Evolutionary conservation across 2,113 vertebrate species (phyloP), one percentile per base, ranked within the genome.

Genomic region (Agapornis roseicollis): DNA sequence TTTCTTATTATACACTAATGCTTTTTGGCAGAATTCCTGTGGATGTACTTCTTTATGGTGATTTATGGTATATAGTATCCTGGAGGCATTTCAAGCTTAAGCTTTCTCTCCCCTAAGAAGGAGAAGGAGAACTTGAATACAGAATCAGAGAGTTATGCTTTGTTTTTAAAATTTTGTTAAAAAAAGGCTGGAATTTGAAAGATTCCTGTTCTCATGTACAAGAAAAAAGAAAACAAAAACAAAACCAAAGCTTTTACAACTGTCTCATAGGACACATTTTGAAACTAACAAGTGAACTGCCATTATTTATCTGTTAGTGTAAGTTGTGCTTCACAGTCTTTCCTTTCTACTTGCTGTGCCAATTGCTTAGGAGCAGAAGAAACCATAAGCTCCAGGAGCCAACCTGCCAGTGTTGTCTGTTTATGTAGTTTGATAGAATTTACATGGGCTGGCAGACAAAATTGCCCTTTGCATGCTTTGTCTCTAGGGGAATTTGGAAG

Each of bases 371-470:
- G 63, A 95, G 66, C 77, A 92, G 58, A 81, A 71, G 72, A 78
- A 92, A 37, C 68, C 74, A 39, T 20, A 63, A 94, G 84, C 78
- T 96, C 65, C 80, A n/a, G 78, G 61, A 97, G 58, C 80, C 91
- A 95, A 89, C 83, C 88, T 97, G 91, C 88, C 87, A 89, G 72
- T 84, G 37, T 35, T 97, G 81, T 85, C 95, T 96, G 42, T 88
- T 94, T 93, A 80, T 90, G 65, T 33, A 92, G 81, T 81, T 84
- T 80, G 81, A 81, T 25, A 86, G 88, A 92, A 73, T 88, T 96
- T 92, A 95, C 80, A 93, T 74, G 78, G 74, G 41, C 71, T 95
- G 85, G 92, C 88, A 96, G 81, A 89, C 53, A 90, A 83, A 96
- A 83, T 35, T 92, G 94, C 83, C 90, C 91, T 94, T 96, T 94